Conservation (phyloP, 2,888 invertebrate species). For the Eueremaeus valkanovi region DNA sequence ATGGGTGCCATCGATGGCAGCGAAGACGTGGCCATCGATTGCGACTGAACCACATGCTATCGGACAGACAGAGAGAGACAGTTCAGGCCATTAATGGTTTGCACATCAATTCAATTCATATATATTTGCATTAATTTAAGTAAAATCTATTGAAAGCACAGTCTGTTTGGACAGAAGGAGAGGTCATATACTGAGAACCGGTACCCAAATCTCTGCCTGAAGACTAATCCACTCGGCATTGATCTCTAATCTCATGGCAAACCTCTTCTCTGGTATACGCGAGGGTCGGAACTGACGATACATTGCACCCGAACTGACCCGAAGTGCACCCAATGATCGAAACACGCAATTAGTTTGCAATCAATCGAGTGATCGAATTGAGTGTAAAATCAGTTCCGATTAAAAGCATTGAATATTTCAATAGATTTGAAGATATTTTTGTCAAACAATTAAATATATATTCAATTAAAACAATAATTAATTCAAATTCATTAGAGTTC, state of each 20-base stretch:
- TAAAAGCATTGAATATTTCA: too few species aligned
- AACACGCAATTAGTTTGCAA: too few species aligned
- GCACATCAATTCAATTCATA: too few species aligned
- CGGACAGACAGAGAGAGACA: background rate
- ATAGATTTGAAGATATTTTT: too few species aligned
- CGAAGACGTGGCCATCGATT: background rate
- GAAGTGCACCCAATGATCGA: too few species aligned
- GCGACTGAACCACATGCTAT: background rate
- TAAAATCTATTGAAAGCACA: background rate
- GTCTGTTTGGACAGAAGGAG: background rate
- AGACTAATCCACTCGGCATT: background rate
- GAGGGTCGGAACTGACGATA: slow-evolving; percentile 18
- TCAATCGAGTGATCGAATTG: too few species aligned
- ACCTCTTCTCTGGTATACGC: background rate
- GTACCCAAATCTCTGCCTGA: slow-evolving; percentile 11
- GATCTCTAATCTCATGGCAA: slow-evolving; percentile 17
- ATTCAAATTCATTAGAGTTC: too few species aligned
- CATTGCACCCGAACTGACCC: background rate
- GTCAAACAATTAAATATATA: too few species aligned
- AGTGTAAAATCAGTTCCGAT: too few species aligned
- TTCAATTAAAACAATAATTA: too few species aligned
- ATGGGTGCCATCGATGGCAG: background rate
- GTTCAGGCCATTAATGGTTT: background rate
- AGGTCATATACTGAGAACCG: background rate
- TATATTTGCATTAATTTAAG: too few species aligned